These are phyloP conservation scores for Pardalotus punctatus DNA, from an alignment of 2,113 vertebrate genomes.

Conservation along the genomic window DNA sequence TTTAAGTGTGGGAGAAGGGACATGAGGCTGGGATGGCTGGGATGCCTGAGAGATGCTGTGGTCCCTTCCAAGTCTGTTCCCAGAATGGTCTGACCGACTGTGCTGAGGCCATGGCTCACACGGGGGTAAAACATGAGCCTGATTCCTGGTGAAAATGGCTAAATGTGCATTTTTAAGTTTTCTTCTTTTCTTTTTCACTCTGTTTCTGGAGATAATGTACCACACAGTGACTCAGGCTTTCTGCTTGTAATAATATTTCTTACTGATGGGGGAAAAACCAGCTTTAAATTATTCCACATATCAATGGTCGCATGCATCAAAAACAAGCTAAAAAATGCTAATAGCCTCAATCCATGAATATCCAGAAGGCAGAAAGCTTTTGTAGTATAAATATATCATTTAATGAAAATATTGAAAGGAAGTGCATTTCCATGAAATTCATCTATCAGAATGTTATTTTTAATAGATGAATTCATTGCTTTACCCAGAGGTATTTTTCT, in stretches of 20 bases:
- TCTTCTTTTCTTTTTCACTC: background rate
- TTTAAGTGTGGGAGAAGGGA: background rate
- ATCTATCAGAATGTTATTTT: slow-evolving; percentile 37
- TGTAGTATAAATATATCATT: slow-evolving; percentile 43
- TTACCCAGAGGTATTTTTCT: slow-evolving; percentile 2
- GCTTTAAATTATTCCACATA: slow-evolving; percentile 19
- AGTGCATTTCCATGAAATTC: slow-evolving; percentile 24
- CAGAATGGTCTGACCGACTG: background rate
- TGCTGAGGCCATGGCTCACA: background rate
- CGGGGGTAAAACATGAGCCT: background rate
- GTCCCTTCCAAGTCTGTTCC: background rate
- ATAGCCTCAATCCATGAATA: slow-evolving; percentile 29
- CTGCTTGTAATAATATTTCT: slow-evolving; percentile 24
- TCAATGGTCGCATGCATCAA: background rate
- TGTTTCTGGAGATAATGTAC: background rate
- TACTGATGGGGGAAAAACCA: background rate
- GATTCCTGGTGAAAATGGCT: background rate
- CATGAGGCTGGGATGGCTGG: background rate
- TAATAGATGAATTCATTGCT: slow-evolving; percentile 34
- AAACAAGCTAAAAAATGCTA: slow-evolving; percentile 39
- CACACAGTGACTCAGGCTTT: slow-evolving; percentile 19
- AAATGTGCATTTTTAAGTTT: background rate
- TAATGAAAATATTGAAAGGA: slow-evolving; percentile 50
- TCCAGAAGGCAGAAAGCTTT: slow-evolving; percentile 38
- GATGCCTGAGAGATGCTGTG: background rate